Conservation (phyloP, 2,113 vertebrate genomes). For the Sapayoa aenigma region DNA sequence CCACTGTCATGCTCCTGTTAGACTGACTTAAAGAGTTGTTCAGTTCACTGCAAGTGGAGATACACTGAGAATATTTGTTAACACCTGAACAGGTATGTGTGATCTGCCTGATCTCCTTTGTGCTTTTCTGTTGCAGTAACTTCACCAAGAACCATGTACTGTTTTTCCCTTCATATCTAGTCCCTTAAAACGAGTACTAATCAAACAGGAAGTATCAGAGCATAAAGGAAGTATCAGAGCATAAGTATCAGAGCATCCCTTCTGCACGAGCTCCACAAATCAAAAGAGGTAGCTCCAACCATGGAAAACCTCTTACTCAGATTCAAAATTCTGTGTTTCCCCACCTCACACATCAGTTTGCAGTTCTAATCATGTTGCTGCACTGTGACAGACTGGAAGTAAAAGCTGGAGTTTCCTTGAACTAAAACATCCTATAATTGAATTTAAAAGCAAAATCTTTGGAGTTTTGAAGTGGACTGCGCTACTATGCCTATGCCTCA, state of each 20-base stretch:
- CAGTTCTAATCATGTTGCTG: neutral
- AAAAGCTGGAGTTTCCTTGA: neutral
- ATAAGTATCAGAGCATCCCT: no score
- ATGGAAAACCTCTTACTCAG: neutral
- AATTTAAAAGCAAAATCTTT: constrained; percentile 60
- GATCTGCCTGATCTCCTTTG: neutral
- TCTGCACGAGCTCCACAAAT: neutral
- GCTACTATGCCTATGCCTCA: constrained; percentile 68
- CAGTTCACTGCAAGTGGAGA: neutral
- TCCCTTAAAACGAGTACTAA: neutral
- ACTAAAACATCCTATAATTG: constrained; percentile 65
- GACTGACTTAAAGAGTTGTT: neutral
- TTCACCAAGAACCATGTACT: neutral
- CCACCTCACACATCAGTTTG: neutral
- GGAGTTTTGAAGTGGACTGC: constrained; percentile 65
- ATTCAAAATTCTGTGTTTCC: neutral
- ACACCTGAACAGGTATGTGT: neutral
- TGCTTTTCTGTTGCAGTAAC: neutral
- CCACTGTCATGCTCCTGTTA: neutral
- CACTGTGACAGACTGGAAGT: constrained; percentile 30
- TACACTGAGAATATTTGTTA: neutral
- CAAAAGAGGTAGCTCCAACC: neutral
- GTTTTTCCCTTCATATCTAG: neutral
- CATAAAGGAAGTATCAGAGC: no score
- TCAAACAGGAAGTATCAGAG: neutral